These are phyloP conservation scores for Haliclystus octoradiatus DNA, from an alignment of 30 jellyfish, hydroid and myxozoan genomes.

Conservation along the genomic window DNA sequence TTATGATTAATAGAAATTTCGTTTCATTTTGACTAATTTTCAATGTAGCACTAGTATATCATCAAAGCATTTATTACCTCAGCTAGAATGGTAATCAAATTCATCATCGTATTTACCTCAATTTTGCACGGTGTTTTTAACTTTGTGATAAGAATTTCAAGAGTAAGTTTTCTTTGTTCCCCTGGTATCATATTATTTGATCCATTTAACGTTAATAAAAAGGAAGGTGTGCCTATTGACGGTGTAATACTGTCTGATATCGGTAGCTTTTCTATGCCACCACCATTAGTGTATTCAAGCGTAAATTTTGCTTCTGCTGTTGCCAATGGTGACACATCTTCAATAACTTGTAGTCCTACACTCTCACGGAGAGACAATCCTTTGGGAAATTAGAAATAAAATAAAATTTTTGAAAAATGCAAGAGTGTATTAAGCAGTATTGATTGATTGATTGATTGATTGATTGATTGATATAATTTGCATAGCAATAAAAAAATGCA, in stretches of 20 bases:
- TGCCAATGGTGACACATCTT: slow-evolving; percentile 63
- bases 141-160: slow-evolving; percentile 36
- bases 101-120: no score
- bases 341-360: slow-evolving; percentile 23
- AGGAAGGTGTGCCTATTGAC: slow-evolving; percentile 73
- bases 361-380: slow-evolving; percentile 5
- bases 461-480: no score
- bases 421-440: no score
- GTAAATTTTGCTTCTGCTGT: slow-evolving; percentile 15
- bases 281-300: slow-evolving; percentile 37
- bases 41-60: no score
- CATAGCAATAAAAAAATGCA: no score
- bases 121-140: slow-evolving; percentile 45
- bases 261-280: slow-evolving; percentile 25
- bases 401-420: no score
- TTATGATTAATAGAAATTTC: no score
- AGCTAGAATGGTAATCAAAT: no score
- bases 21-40: no score
- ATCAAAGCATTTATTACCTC: no score
- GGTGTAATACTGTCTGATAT: slow-evolving; percentile 14
- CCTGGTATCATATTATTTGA: slow-evolving; percentile 49
- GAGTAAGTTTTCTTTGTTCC: slow-evolving; percentile 20
- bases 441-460: no score
- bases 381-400: no score
- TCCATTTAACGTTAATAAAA: slow-evolving; percentile 7